Evolutionary conservation across 1,140 invertebrate genomes (phyloP).

Genomic region (Monochamus saltuarius): DNA sequence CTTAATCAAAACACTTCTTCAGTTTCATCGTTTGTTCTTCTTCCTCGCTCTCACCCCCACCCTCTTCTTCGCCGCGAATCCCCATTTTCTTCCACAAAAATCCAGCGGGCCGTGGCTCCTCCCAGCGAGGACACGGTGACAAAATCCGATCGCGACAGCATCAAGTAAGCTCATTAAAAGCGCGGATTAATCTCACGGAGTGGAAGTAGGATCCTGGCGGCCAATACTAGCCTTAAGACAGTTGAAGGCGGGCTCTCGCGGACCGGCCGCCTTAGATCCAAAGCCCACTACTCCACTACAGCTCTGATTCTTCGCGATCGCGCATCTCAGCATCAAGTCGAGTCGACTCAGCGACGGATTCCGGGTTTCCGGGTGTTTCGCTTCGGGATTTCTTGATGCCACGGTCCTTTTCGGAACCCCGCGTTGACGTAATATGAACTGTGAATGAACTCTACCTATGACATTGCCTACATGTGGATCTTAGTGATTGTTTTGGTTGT

Average conservation of each 20-base stretch:
- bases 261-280: constrained; percentile 23
- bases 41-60: no score
- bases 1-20: no score
- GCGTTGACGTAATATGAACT: no score
- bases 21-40: no score
- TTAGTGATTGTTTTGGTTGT: no score
- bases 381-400: background rate
- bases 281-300: constrained; percentile 32
- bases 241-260: constrained; percentile 27
- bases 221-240: constrained; percentile 22
- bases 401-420: no score
- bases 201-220: constrained; percentile 30
- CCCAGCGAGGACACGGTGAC: constrained; percentile 23
- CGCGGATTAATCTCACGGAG: constrained; percentile 5
- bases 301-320: constrained; percentile 21
- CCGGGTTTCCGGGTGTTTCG: constrained; percentile 11
- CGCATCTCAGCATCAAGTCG: constrained; percentile 21
- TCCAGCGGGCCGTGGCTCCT: constrained; percentile 8
- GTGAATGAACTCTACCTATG: no score
- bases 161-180: constrained; percentile 24
- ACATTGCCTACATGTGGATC: no score
- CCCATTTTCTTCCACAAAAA: constrained; percentile 6
- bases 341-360: constrained; percentile 11
- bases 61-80: background rate
- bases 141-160: constrained; percentile 19